Percentiles rank a stretch among this genome's conserved stretches.
phyloP scores from a whole-genome alignment of 2,888 invertebrate genomes.

The Ernsta delagoae region DNA sequence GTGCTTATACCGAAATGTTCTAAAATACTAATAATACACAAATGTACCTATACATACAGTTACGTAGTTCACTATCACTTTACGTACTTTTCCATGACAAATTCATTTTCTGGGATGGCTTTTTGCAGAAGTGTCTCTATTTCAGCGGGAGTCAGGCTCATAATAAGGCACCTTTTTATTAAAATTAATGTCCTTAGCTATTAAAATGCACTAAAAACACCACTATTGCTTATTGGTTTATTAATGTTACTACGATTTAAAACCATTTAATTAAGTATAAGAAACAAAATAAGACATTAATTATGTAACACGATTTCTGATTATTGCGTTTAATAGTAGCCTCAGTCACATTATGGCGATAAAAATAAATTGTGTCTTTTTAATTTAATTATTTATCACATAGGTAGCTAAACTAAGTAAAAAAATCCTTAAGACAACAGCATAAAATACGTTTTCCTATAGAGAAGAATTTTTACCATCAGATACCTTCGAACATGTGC shows the following conservation, averaged over 20 bases:
- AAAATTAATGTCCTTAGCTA: background rate
- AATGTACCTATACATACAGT: too few species aligned
- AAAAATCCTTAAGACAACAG: conserved; percentile 16
- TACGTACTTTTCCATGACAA: conserved; percentile 48
- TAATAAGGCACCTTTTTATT: conserved; percentile 8
- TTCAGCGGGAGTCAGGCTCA: conserved; percentile 36
- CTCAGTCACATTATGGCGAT: background rate
- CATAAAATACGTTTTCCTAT: conserved; percentile 20
- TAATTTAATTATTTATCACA: too few species aligned
- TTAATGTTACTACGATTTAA: conserved; percentile 21
- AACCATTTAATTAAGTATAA: background rate
- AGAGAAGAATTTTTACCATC: too few species aligned
- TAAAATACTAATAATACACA: too few species aligned
- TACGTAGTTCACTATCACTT: background rate
- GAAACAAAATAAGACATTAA: background rate
- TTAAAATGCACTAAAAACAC: conserved; percentile 29
- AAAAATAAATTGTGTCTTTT: background rate
- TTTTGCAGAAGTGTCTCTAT: conserved; percentile 7
- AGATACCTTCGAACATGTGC: too few species aligned
- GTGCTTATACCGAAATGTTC: too few species aligned
- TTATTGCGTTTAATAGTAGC: too few species aligned
- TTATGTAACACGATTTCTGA: background rate
- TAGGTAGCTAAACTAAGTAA: background rate
- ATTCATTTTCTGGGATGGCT: background rate
- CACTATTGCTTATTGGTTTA: conserved; percentile 4